Evolutionary conservation across 2,797 vertebrate genomes (phyloP), one percentile per base, ranked within the genome.

Genomic region (Pipistrellus kuhlii): DNA sequence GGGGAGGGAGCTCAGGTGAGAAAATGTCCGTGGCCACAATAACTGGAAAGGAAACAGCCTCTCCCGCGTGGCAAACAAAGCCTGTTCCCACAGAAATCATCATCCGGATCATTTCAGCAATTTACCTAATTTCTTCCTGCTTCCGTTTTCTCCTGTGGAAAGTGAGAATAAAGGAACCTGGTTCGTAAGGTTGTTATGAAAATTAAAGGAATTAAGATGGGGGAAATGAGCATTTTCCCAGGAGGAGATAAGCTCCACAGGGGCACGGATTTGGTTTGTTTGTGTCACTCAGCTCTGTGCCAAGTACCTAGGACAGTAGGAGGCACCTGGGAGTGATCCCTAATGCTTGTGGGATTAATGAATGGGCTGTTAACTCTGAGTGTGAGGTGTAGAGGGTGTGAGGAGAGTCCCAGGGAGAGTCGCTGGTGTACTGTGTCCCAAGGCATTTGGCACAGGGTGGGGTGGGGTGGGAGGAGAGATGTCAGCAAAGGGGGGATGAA

Each of bases 331-430:
- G 46, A 11, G 32, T 3, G 44, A 9, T 62, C 27, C 13, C 9
- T 25, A 32, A 44, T 15, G 32, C 38, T 27, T 17, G 57, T 38
- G 53, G 69, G 30, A 72, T 51, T 57, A 59, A 13, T 25, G 20
- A 73, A 35, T 18, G 57, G 64, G 27, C 14, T 68, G 5, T 23
- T 30, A 46, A 30, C 25, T 81, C 17, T 20, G 75, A 48, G 38
- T 41, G 62, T 41, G 21, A 23, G 6, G 1, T 3, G 3, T 1
- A 30, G 21, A 27, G 5, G 11, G 8, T 18, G 3, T 20, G 15
- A 32, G 55, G 25, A 23, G 3, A 3, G 4, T n/a, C 30, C 14
- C 0, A 25, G 23, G 32, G 18, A 80, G 15, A 12, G 25, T 59
- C 32, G 25, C 9, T 5, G 4, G 41, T 17, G 18, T 21, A 3